Conservation (phyloP, 1,140 invertebrate species). For the Cherax destructor region DNA sequence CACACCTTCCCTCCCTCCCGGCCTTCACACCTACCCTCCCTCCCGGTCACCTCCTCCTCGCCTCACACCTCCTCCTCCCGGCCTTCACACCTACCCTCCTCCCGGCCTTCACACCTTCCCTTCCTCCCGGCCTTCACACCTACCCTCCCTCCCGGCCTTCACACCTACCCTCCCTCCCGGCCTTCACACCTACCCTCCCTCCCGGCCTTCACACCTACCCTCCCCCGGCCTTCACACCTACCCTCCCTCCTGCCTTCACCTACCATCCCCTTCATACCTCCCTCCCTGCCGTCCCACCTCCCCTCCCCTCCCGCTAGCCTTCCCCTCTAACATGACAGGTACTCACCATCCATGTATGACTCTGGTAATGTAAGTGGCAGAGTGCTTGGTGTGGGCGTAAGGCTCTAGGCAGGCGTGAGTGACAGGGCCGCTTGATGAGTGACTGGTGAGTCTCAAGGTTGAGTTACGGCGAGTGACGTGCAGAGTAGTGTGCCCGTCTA, state of each 20-base stretch:
- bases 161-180: too few relatives aligned
- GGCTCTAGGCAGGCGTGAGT: constrained; percentile 43
- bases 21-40: background rate
- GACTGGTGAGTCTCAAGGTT: constrained; percentile 13
- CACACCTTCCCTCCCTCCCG: background rate
- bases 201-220: too few relatives aligned
- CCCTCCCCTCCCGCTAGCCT: background rate
- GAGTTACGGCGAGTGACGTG: constrained; percentile 27
- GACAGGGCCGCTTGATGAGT: background rate
- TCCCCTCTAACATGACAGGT: background rate
- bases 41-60: too few relatives aligned
- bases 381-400: constrained; percentile 15
- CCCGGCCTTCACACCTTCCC: too few relatives aligned
- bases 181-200: too few relatives aligned
- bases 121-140: too few relatives aligned
- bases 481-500: constrained; percentile 13
- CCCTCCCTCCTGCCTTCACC: background rate
- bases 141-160: too few relatives aligned
- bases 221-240: background rate
- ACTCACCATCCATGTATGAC: constrained; percentile 54
- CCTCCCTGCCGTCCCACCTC: background rate
- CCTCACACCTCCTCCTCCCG: too few relatives aligned
- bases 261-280: too few relatives aligned
- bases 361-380: constrained; percentile 59
- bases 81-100: too few relatives aligned